Percentiles rank a stretch among this genome's conserved stretches.
Evolutionary conservation across 2,888 invertebrate genomes (phyloP).

Genomic region (Gastrophysa polygoni): DNA sequence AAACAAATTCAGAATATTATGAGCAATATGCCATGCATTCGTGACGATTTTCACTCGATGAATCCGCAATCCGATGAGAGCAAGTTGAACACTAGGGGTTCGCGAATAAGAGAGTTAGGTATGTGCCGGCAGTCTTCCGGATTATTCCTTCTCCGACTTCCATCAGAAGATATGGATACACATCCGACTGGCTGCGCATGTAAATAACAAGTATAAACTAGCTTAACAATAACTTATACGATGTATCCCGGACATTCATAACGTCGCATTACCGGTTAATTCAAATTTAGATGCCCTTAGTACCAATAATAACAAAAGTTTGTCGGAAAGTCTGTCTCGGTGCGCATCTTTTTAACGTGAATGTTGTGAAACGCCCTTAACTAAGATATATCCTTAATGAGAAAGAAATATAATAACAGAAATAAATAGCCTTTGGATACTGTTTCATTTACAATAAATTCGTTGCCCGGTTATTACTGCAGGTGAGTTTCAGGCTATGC

Average conservation of each 20-base stretch:
- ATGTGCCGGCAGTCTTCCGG: not conserved
- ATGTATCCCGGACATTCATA: constrained; percentile 29
- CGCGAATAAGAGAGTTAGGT: too few species aligned
- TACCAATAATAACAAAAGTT: constrained; percentile 38
- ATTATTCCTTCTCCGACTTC: constrained; percentile 12
- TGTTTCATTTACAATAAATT: constrained; percentile 57
- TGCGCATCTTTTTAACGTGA: constrained; percentile 35
- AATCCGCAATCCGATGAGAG: too few species aligned
- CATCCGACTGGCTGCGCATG: constrained; percentile 27
- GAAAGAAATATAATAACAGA: constrained; percentile 54
- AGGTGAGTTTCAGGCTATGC: constrained; percentile 45
- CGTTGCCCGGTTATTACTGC: constrained; percentile 50
- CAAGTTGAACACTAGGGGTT: too few species aligned
- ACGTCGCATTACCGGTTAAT: constrained; percentile 36
- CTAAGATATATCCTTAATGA: constrained; percentile 54
- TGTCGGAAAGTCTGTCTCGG: constrained; percentile 33
- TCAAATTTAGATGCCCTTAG: constrained; percentile 37
- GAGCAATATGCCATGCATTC: too few species aligned
- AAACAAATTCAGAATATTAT: too few species aligned
- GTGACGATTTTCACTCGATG: too few species aligned
- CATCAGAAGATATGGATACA: constrained; percentile 28
- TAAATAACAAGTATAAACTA: constrained; percentile 32
- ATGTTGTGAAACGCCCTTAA: constrained; percentile 42
- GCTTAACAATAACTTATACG: constrained; percentile 34
- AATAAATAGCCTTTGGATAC: constrained; percentile 56